Evolutionary conservation across 2,888 invertebrate species (phyloP), one percentile per base, ranked within the genome.

Genomic region (Cosmia trapezina): DNA sequence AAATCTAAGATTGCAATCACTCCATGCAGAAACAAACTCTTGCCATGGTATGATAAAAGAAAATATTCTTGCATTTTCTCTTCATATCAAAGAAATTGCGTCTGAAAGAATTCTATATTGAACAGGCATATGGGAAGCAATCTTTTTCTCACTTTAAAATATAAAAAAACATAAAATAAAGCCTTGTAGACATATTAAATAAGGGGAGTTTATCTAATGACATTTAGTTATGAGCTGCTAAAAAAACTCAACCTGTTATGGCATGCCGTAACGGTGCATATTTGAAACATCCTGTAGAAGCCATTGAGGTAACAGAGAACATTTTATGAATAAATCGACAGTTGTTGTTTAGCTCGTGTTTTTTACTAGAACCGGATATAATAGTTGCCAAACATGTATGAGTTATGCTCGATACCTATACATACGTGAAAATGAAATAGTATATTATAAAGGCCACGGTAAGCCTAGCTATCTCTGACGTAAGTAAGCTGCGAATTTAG

Each of bases 211-310:
- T 65, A 65, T 47, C n/a, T 64, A 68, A 70, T 51, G 70, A 53
- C 57, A 14, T 70, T 78, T 59, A n/a, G 53, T 56, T 81, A 64
- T 57, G 68, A 65, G 45, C 43, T 62, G 51, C 49, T 61, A 54
- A 77, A 81, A 73, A n/a, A n/a, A n/a, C n/a, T n/a, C 57, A 43
- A 65, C 81, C 33, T 43, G 66, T 80, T 83, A 71, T 83, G 80
- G 49, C 51, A 51, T 28, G 67, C 47, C 59, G 57, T 80, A 68
- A 80, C 80, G 79, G 83, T 80, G 73, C 83, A 80, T 83, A 73
- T 83, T 83, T 80, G 64, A 83, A 83, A 83, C 51, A 73, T 33
- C 12, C 63, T 61, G 78, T 77, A 77, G 78, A 81, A 65, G 59
- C 47, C 43, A 67, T 47, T 64, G 51, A 67, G 74, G 66, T 61